Evolutionary conservation across 2,113 vertebrate species (phyloP).

Genomic region (Tenebrosternarchus preto): DNA sequence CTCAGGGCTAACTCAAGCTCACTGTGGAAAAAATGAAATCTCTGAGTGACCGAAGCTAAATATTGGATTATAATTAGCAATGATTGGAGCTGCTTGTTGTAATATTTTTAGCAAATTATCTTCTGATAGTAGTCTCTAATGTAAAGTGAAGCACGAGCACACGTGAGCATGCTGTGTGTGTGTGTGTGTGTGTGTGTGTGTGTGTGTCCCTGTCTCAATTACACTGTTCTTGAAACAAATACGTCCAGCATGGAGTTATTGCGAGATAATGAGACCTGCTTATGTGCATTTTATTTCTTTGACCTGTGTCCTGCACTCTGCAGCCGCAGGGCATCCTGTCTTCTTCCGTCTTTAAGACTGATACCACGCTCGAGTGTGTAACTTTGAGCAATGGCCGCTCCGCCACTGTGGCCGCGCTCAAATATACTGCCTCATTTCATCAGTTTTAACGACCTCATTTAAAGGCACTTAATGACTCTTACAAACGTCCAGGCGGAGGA

Average conservation of each 20-base stretch:
- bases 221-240: slow-evolving; percentile 36
- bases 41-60: not conserved
- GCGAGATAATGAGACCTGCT: slow-evolving; percentile 52
- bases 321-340: slow-evolving; percentile 35
- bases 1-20: slow-evolving; percentile 8
- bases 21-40: slow-evolving; percentile 13
- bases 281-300: slow-evolving; percentile 52
- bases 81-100: slow-evolving; percentile 18
- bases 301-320: slow-evolving; percentile 36
- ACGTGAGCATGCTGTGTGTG: not conserved
- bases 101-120: not conserved
- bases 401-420: slow-evolving; percentile 55
- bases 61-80: slow-evolving; percentile 25
- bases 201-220: slow-evolving; percentile 11
- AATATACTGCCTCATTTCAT: slow-evolving; percentile 73
- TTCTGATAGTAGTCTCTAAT: not conserved
- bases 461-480: slow-evolving; percentile 75
- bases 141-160: slow-evolving; percentile 1
- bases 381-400: slow-evolving; percentile 60
- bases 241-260: slow-evolving; percentile 43
- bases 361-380: slow-evolving; percentile 53
- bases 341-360: slow-evolving; percentile 52
- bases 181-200: no score
- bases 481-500: slow-evolving; percentile 68
- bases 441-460: slow-evolving; percentile 73